Evolutionary conservation across 2,888 invertebrate genomes (phyloP), one percentile per base, ranked within the genome.

Genomic region (Rhagium mordax): DNA sequence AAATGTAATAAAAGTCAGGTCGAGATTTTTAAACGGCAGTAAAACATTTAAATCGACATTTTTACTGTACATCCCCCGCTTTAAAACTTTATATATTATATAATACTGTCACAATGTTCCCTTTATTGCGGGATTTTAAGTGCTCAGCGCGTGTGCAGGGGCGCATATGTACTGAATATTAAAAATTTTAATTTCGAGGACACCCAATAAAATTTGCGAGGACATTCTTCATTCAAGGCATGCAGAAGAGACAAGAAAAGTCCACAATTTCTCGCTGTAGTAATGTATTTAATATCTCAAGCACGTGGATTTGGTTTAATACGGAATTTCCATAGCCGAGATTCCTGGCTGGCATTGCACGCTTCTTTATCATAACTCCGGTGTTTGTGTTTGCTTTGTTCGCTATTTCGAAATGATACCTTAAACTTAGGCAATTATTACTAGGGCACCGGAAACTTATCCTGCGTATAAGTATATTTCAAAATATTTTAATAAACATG

Each of bases 241-340:
- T 71, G 74, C 29, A 29, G 62, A 70, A 59, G 74, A 53, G 60
- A 66, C 29, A 61, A 53, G 65, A 21, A 49, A 69, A 71, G 77
- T 70, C 70, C 70, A 62, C 41, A 48, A 27, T 71, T 76, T 61
- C 70, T 47, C 60, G 66, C 67, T 74, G 65, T 76, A 57, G 66
- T 71, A 69, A 78, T 78, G 78, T 79, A 80, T 82, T 81, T 81
- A 83, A 82, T 83, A 83, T 83, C 82, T 81, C 75, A 81, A 80
- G 83, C 81, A 81, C 81, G 82, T 80, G 81, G 81, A 80, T 80
- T 77, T 78, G 79, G 81, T 83, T 83, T 81, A 83, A 80, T 83
- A 77, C 74, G 81, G 81, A 81, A 83, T 82, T 82, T 83, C 77
- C 82, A 81, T 80, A 77, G 77, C 72, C 60, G 4, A 29, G 53